phyloP scores from a whole-genome alignment of 2,797 vertebrate genomes.

The Rhodeus uyekii region DNA sequence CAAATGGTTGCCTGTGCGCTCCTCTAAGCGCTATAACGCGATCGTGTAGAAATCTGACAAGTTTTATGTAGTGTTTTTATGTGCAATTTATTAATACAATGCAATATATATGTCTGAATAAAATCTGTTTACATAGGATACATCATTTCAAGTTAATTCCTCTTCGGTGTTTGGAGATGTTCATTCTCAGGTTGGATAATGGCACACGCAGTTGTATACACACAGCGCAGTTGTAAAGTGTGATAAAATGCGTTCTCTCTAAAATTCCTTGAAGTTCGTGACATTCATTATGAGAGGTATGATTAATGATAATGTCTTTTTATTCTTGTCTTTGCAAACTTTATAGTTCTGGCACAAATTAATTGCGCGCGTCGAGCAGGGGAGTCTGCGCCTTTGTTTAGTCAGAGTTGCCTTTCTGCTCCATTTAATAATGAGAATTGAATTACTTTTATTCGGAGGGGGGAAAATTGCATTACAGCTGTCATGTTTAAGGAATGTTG shows the following conservation, averaged over 20 bases:
- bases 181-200: constrained; percentile 21
- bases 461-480: background rate
- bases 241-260: background rate
- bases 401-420: no score
- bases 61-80: background rate
- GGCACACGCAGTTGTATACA: no score
- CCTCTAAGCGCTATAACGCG: background rate
- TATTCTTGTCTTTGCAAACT: background rate
- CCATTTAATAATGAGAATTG: no score
- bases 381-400: no score
- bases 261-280: background rate
- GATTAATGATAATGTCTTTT: background rate
- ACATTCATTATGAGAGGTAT: background rate
- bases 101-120: background rate
- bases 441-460: no score
- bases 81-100: background rate
- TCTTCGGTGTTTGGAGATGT: constrained; percentile 35
- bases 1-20: background rate
- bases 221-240: constrained; percentile 9
- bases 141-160: background rate
- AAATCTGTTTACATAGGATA: background rate
- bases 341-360: background rate
- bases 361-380: background rate
- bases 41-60: background rate
- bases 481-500: background rate